Conservation (phyloP, 2,888 invertebrate species). For the Diplolepis rosae region DNA sequence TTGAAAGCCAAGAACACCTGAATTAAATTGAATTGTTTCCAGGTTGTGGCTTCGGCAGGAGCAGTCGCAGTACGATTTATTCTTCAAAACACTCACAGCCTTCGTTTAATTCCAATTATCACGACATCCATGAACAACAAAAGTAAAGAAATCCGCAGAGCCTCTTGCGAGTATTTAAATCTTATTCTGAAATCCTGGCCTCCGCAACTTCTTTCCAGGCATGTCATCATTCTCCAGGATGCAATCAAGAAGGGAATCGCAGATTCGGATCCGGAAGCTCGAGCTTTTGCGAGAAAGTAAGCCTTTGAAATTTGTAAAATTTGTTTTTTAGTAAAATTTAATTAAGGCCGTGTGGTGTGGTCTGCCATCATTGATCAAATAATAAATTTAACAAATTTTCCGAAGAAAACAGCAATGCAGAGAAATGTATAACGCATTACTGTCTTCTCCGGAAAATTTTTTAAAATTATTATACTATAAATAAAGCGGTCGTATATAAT, state of each 20-base stretch:
- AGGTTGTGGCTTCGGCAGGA: slow-evolving; percentile 93
- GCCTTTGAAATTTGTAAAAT: slow-evolving; percentile 49
- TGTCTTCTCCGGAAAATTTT: too few relatives aligned
- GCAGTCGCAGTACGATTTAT: slow-evolving; percentile 91
- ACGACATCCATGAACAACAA: slow-evolving; percentile 87
- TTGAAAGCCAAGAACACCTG: too few relatives aligned
- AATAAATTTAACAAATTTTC: too few relatives aligned
- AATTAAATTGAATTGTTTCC: slow-evolving; percentile 42
- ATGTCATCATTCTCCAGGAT: slow-evolving; percentile 85
- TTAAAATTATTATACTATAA: too few relatives aligned
- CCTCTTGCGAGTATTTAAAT: slow-evolving; percentile 88
- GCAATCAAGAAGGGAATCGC: slow-evolving; percentile 89
- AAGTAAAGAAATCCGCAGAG: slow-evolving; percentile 91
- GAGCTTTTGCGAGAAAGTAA: slow-evolving; percentile 88
- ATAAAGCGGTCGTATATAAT: too few relatives aligned
- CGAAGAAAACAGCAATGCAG: too few relatives aligned
- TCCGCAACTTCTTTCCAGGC: slow-evolving; percentile 86
- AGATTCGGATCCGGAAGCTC: slow-evolving; percentile 94
- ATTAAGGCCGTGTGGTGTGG: too few relatives aligned
- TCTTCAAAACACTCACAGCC: slow-evolving; percentile 87
- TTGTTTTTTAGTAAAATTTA: too few relatives aligned
- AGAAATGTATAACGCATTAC: too few relatives aligned
- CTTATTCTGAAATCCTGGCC: slow-evolving; percentile 91
- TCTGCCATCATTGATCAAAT: too few relatives aligned
- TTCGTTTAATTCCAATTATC: slow-evolving; percentile 87